phyloP scores from a whole-genome alignment of 2,888 invertebrate genomes.

The Heliconius hortense region DNA sequence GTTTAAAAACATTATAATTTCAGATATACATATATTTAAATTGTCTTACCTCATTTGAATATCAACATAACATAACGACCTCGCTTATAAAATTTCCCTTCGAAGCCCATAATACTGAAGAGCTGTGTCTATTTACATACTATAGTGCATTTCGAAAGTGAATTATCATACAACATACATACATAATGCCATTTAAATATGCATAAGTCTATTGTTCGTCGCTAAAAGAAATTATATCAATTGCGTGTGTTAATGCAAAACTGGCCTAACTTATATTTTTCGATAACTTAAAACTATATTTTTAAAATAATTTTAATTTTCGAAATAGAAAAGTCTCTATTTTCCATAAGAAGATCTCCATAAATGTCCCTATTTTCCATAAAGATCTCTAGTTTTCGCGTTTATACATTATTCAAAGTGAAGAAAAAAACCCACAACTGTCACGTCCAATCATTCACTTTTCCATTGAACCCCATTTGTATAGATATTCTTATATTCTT shows the following conservation, averaged over 20 bases:
- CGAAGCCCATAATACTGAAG: neutral
- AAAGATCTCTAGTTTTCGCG: too few relatives aligned
- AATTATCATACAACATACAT: slow-evolving; percentile 19
- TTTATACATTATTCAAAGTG: too few relatives aligned
- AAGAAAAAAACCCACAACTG: too few relatives aligned
- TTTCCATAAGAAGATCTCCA: too few relatives aligned
- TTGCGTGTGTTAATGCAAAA: neutral
- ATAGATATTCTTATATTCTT: too few relatives aligned
- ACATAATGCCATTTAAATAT: slow-evolving; percentile 29
- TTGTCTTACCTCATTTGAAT: neutral
- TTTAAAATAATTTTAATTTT: neutral
- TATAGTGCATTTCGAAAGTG: slow-evolving; percentile 21
- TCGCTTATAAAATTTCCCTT: neutral
- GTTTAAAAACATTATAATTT: neutral
- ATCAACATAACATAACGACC: neutral
- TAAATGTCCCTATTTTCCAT: too few relatives aligned
- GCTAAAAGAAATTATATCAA: slow-evolving; percentile 39
- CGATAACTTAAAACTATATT: neutral
- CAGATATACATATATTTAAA: neutral
- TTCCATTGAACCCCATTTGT: too few relatives aligned
- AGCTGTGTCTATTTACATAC: neutral
- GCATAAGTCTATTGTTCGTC: slow-evolving; percentile 33
- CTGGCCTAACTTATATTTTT: neutral
- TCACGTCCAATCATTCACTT: too few relatives aligned
- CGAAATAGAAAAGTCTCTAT: neutral